phyloP scores from a whole-genome alignment of 2,888 invertebrate genomes.

The Dryomyza anilis region DNA sequence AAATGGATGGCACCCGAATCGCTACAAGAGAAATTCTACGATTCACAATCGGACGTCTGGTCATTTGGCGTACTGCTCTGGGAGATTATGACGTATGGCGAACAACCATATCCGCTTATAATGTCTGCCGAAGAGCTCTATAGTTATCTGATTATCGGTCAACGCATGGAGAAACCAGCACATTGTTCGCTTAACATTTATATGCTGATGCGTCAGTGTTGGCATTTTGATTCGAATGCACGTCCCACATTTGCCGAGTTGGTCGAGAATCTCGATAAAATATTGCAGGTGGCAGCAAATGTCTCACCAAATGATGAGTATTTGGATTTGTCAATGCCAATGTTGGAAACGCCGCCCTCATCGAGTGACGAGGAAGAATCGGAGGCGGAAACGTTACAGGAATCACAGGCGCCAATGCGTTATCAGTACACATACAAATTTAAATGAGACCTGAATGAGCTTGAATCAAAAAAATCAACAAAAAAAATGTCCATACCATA shows the following conservation, averaged over 20 bases:
- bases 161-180: constrained; percentile 95
- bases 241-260: constrained; percentile 88
- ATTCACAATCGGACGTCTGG: constrained; percentile 92
- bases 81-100: constrained; percentile 99
- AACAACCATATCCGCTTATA: constrained; percentile 97
- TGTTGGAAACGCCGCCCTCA: constrained; percentile 85
- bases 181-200: constrained; percentile 95
- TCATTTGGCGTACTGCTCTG: constrained; percentile 94
- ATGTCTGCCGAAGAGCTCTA: constrained; percentile 93
- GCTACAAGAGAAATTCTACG: constrained; percentile 92
- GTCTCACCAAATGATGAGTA: constrained; percentile 79
- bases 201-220: constrained; percentile 95
- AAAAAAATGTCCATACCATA: no score
- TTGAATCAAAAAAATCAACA: neutral
- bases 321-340: constrained; percentile 83
- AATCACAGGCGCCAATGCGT: constrained; percentile 45
- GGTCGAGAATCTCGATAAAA: constrained; percentile 87
- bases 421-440: constrained; percentile 57
- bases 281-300: constrained; percentile 71
- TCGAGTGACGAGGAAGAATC: constrained; percentile 69
- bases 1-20: constrained; percentile 99
- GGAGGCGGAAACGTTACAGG: constrained; percentile 50
- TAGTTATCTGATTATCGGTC: constrained; percentile 86
- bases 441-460: constrained; percentile 43
- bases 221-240: constrained; percentile 89